Evolutionary conservation across 2,797 vertebrate genomes (phyloP).

Genomic region (Mormyrus hasselquistii): DNA sequence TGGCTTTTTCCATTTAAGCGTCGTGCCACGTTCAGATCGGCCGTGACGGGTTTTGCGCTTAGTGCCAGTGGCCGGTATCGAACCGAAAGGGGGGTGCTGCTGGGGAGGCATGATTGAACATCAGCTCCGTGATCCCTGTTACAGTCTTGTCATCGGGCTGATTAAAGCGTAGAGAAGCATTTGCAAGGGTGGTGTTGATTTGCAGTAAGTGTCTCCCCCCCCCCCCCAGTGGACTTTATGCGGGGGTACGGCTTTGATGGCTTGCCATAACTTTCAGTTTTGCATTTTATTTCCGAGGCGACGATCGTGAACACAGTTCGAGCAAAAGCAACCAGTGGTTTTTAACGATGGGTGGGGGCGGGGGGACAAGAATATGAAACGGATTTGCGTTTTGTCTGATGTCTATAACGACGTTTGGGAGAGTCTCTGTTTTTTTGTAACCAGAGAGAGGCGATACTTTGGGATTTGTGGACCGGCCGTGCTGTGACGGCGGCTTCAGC

Average conservation of each 20-base stretch:
- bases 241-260: background rate
- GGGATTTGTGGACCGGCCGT: background rate
- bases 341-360: background rate
- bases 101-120: background rate
- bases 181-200: background rate
- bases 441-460: conserved; percentile 19
- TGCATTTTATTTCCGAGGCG: background rate
- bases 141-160: background rate
- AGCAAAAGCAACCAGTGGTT: conserved; percentile 6
- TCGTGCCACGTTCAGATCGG: background rate
- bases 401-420: conserved; percentile 18
- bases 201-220: background rate
- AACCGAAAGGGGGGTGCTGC: background rate
- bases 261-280: background rate
- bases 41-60: background rate
- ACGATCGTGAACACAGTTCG: background rate
- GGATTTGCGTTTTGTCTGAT: conserved; percentile 14
- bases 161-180: background rate
- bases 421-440: conserved; percentile 16
- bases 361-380: conserved; percentile 31
- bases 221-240: background rate
- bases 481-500: background rate
- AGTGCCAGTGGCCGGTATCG: background rate
- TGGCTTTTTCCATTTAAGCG: background rate
- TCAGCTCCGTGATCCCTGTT: background rate